Evolutionary conservation across 2,113 vertebrate genomes (phyloP), one percentile per base, ranked within the genome.

Genomic region (Oncorhynchus keta): DNA sequence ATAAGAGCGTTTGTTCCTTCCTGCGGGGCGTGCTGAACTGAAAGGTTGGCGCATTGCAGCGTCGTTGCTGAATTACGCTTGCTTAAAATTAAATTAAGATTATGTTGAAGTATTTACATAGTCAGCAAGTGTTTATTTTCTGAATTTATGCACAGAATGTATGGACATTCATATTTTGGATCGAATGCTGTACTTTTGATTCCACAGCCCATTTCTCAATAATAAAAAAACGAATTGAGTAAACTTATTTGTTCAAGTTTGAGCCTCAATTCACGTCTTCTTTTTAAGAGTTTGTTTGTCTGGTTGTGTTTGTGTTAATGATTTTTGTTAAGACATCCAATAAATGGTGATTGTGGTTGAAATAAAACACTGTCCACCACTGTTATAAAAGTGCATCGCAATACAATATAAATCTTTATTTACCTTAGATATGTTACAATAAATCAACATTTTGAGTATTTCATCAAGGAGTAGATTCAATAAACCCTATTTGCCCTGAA

Each of bases 391-490:
- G 26, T 66, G 39, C 76, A 64, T 74, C 12, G 62, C 59, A 28
- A 76, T 48, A 78, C 74, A 65, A 72, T 73, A 76, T 66, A 82
- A 72, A 75, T 48, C 18, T 73, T 76, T 76, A 79, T 73, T 78
- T 49, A 62, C 24, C 32, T 75, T 75, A 72, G 45, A 35, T 39
- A 22, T 59, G 1, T 55, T 3, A 28, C 30, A 72, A 48, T 74
- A 45, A 11, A 61, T 55, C 26, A 35, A 18, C 35, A 45, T 45
- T 8, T 9, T 39, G 39, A 35, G 5, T 24, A 71, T n/a, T 61
- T 61, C 71, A 73, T 73, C 14, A 28, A 35, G 49, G 28, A 32
- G 28, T 73, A 73, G 26, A 32, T 32, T 73, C 20, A 64, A 49
- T 49, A 49, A 51, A 70, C 12, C 9, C 30, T 13, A 24, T 70